Base-by-base conservation (phyloP, 1,140 invertebrate species). In the Dermatophagoides farinae region DNA sequence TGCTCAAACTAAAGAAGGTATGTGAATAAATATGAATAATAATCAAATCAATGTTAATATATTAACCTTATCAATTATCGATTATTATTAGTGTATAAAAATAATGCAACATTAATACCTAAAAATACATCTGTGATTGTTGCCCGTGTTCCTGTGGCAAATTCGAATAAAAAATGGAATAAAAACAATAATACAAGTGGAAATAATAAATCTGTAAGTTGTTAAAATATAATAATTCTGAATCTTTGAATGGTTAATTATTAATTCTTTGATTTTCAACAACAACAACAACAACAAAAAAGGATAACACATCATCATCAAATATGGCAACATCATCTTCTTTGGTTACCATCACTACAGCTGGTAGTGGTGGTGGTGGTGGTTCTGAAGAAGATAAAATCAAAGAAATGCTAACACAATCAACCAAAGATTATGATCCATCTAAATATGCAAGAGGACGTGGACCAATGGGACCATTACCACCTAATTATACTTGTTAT, bases 81-180 rank as follows among this genome's bases (percentile, higher is more conserved):
- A 70, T 68, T 67, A 60, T 65, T 81, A 81, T 50, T 73, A 95
- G 89, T 88, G 68, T 95, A 95, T 74, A 79, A 80, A 31, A 85
- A 93, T 76, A 86, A 93, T 68, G 81, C 80, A 67, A 80, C 82
- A 18, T 76, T 96, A 61, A 93, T 97, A 68, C 88, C 91, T 18
- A 93, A 95, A 74, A 97, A 97, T 72, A 90, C 91, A 57, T 95
- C 91, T 43, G 78, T 97, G n/a, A 84, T 96, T 63, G 87, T 97
- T 61, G 84, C 88, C 39, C 76, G 93, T 70, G 80, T 97, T 61
- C 92, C 91, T 20, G 74, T 91, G 39, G 78, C 82, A 52, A 68
- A 68, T 64, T 67, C 67, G 51, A 31, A 31, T 31, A 14, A 76
- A 75, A 65, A 71, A 12, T 62, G 60, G 62, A 40, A 55, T 23